Evolutionary conservation across 2,113 vertebrate species (phyloP).

Genomic region (Bos javanicus): DNA sequence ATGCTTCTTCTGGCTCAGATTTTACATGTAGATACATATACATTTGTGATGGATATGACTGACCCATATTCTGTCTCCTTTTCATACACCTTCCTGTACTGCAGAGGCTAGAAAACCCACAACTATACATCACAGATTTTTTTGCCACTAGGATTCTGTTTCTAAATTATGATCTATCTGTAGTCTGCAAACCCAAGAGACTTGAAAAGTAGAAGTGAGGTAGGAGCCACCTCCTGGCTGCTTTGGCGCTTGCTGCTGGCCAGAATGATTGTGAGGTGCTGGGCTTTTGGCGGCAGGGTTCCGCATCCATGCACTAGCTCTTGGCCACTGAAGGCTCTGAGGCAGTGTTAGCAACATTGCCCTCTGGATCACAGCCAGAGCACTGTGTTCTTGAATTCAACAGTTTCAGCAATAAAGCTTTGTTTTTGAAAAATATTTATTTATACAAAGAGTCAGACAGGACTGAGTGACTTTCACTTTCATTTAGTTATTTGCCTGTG

Average conservation of each 20-base stretch:
- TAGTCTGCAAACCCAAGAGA: not conserved
- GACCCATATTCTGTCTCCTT: not conserved
- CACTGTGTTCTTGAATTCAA: not conserved
- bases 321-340: not conserved
- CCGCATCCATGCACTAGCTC: not conserved
- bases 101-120: not conserved
- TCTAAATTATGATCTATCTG: not conserved
- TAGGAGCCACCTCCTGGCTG: not conserved
- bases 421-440: not conserved
- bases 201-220: not conserved
- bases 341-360: not conserved
- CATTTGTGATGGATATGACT: not conserved
- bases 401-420: not conserved
- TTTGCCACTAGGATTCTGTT: not conserved
- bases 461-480: not conserved
- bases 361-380: not conserved
- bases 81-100: not conserved
- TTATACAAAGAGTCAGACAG: not conserved
- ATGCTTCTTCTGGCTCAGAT: not conserved
- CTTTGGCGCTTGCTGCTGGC: not conserved
- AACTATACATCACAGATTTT: not conserved
- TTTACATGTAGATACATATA: not conserved
- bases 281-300: not conserved
- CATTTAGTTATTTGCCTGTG: not conserved
- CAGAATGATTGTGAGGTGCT: not conserved